These are phyloP conservation scores for Harpagoxenus sublaevis DNA, from an alignment of 2,888 invertebrate species.

Conservation along the genomic window DNA sequence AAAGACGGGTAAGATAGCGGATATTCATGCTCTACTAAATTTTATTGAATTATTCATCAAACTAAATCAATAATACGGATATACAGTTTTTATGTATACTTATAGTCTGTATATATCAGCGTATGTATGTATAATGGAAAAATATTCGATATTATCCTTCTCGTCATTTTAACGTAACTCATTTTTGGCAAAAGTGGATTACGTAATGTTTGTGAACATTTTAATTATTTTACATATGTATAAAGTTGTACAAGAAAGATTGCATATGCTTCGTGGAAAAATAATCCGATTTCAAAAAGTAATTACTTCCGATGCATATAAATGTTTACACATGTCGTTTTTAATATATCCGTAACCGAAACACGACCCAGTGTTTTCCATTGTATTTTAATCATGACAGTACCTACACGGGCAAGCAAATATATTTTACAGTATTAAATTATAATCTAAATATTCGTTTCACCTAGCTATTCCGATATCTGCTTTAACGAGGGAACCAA, in stretches of 20 bases:
- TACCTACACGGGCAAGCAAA: background rate
- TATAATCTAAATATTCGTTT: slow-evolving; percentile 28
- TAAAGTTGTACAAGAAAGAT: slow-evolving; percentile 23
- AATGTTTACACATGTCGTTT: slow-evolving; percentile 38
- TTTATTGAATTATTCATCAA: slow-evolving; percentile 44
- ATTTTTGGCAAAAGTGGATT: slow-evolving; percentile 27
- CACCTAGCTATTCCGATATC: background rate
- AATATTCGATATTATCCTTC: slow-evolving; percentile 14
- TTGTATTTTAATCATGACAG: slow-evolving; percentile 37
- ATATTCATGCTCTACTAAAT: slow-evolving; percentile 20
- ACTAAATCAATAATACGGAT: background rate
- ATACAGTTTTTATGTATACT: background rate
- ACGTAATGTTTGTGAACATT: slow-evolving; percentile 9
- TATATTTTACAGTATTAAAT: slow-evolving; percentile 17
- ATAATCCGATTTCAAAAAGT: slow-evolving; percentile 48
- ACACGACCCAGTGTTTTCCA: slow-evolving; percentile 16
- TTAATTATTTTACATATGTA: slow-evolving; percentile 36
- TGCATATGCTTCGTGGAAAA: background rate
- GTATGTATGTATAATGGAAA: background rate
- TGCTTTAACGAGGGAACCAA: slow-evolving; percentile 6
- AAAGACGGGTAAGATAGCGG: slow-evolving; percentile 1
- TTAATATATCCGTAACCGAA: slow-evolving; percentile 37
- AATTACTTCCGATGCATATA: slow-evolving; percentile 46
- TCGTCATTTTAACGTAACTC: slow-evolving; percentile 6
- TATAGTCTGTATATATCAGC: background rate